Evolutionary conservation across 2,888 invertebrate species (phyloP).

Genomic region (Cheilosia scutellata): DNA sequence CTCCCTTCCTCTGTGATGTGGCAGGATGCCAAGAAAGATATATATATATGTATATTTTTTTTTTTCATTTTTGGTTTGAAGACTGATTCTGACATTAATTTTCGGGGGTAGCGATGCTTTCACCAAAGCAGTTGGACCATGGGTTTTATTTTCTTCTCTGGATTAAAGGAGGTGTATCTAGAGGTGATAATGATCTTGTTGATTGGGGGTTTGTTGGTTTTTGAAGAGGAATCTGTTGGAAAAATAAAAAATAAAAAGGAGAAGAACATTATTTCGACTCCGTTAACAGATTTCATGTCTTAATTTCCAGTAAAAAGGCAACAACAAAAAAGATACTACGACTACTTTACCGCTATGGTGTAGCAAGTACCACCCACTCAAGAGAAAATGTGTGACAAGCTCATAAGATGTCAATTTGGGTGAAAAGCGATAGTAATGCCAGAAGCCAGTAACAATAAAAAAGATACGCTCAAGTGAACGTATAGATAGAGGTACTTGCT

Average conservation of each 20-base stretch:
- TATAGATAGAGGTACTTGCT: conserved; percentile 18
- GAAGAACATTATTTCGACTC: conserved; percentile 4
- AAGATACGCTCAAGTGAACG: conserved; percentile 57
- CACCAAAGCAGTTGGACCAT: conserved; percentile 21
- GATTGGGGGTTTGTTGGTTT: conserved; percentile 73
- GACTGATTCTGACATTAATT: conserved; percentile 45
- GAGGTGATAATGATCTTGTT: conserved; percentile 76
- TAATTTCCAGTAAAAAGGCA: conserved; percentile 64
- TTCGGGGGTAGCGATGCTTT: conserved; percentile 59
- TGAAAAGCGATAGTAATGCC: conserved; percentile 64
- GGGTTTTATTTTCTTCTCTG: neutral
- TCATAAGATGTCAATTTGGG: conserved; percentile 59
- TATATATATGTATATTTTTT: no score
- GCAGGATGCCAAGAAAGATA: neutral
- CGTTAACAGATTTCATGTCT: conserved; percentile 69
- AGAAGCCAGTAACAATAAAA: conserved; percentile 44
- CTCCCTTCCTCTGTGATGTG: conserved; percentile 33
- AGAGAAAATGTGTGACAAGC: conserved; percentile 43
- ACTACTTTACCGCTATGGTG: conserved; percentile 36
- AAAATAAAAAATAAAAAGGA: neutral
- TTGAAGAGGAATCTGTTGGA: conserved; percentile 32
- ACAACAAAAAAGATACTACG: neutral
- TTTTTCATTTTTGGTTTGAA: neutral
- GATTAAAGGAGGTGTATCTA: conserved; percentile 65
- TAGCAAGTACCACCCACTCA: conserved; percentile 59